Evolutionary conservation across 2,888 invertebrate genomes (phyloP).

Genomic region (Synergus umbraculus): DNA sequence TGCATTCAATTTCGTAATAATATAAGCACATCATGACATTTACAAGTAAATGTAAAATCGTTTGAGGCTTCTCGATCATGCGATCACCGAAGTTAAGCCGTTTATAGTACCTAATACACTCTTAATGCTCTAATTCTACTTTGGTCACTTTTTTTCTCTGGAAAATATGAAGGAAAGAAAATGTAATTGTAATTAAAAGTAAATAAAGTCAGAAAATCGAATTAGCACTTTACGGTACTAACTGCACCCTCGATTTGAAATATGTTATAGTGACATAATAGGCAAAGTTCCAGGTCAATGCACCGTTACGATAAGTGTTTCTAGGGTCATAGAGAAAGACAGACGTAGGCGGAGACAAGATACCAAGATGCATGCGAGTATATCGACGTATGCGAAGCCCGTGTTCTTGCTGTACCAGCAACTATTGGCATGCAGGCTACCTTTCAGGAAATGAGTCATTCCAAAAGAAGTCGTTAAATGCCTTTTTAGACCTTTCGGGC

Average conservation of each 20-base stretch:
- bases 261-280: conserved; percentile 62
- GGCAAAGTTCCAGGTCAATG: conserved; percentile 70
- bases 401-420: conserved; percentile 17
- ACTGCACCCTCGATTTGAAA: conserved; percentile 22
- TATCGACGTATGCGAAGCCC: conserved; percentile 19
- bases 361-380: conserved; percentile 19
- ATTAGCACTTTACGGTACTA: conserved; percentile 17
- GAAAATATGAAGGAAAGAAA: too few relatives aligned
- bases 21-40: neutral
- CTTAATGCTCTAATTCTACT: too few relatives aligned
- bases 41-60: too few relatives aligned
- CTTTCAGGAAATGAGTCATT: neutral
- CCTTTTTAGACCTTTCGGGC: neutral
- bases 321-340: conserved; percentile 64
- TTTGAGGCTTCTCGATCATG: too few relatives aligned
- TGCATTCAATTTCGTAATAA: conserved; percentile 8
- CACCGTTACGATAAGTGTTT: conserved; percentile 73
- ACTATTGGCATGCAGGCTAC: conserved; percentile 16
- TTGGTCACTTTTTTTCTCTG: too few relatives aligned
- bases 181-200: neutral
- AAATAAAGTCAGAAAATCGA: neutral
- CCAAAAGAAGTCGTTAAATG: neutral
- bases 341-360: conserved; percentile 51
- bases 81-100: too few relatives aligned
- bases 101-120: too few relatives aligned